A percentile compares a stretch with the other conserved stretches of the same genome.
phyloP scores from a whole-genome alignment of 2,888 invertebrate genomes.

The Lymantria dispar region DNA sequence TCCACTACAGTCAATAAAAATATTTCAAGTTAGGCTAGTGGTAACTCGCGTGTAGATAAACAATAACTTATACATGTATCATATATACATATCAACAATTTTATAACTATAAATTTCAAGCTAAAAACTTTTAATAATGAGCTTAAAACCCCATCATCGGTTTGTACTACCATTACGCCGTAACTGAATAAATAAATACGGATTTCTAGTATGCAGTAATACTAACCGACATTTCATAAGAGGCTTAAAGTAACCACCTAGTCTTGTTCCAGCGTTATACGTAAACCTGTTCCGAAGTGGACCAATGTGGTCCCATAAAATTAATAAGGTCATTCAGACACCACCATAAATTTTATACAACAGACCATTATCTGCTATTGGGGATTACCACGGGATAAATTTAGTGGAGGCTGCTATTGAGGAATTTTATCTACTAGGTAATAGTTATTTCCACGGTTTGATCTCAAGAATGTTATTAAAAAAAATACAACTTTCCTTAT shows the following conservation, averaged over 20 bases:
- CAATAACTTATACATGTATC: too few species aligned
- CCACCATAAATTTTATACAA: constrained; percentile 57
- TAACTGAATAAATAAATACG: constrained; percentile 30
- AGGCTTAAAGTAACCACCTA: constrained; percentile 24
- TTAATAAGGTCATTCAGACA: constrained; percentile 69
- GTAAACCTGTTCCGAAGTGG: constrained; percentile 64
- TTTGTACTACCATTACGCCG: constrained; percentile 14
- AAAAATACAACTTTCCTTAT: too few species aligned
- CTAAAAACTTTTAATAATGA: constrained; percentile 9
- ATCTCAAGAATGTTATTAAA: background rate
- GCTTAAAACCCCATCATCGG: constrained; percentile 14
- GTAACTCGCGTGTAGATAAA: too few species aligned
- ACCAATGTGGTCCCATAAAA: constrained; percentile 67
- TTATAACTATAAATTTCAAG: background rate
- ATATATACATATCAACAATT: too few species aligned
- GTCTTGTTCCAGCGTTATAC: constrained; percentile 28
- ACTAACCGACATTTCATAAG: constrained; percentile 40
- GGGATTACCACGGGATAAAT: constrained; percentile 34
- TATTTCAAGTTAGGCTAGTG: too few species aligned
- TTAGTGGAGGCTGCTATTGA: constrained; percentile 13
- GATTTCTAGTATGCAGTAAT: constrained; percentile 22
- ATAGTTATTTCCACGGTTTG: constrained; percentile 6
- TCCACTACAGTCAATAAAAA: too few species aligned
- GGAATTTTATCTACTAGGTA: constrained; percentile 15
- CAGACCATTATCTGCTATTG: constrained; percentile 40